phyloP scores from a whole-genome alignment of 2,797 vertebrate species.

The Odontamblyopus lacepedii region DNA sequence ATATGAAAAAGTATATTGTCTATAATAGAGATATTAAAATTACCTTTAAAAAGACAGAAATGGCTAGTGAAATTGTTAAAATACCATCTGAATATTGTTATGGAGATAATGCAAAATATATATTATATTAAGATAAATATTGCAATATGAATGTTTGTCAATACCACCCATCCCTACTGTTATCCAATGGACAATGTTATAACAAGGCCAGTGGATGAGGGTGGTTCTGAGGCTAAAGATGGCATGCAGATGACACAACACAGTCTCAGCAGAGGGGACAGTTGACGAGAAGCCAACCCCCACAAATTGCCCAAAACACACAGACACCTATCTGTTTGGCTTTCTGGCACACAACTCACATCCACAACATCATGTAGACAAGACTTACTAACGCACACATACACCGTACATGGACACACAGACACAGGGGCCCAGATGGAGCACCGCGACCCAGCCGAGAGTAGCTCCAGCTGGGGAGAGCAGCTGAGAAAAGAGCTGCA shows the following conservation, averaged over 20 bases:
- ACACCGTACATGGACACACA: slow-evolving; percentile 18
- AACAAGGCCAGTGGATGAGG: slow-evolving; percentile 25
- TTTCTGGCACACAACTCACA: slow-evolving; percentile 41
- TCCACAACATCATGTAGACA: slow-evolving; percentile 39
- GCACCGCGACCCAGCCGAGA: slow-evolving; percentile 74
- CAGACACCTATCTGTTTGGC: slow-evolving; percentile 48
- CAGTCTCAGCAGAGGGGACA: slow-evolving; percentile 37
- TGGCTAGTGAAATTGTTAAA: too few species aligned
- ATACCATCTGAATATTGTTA: too few species aligned
- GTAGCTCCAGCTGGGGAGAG: slow-evolving; percentile 81
- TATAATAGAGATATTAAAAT: too few species aligned
- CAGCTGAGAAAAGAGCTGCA: slow-evolving; percentile 84
- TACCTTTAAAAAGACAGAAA: too few species aligned
- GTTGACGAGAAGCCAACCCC: slow-evolving; percentile 56
- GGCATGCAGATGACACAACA: slow-evolving; percentile 34
- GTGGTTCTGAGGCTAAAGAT: slow-evolving; percentile 33
- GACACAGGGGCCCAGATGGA: slow-evolving; percentile 79
- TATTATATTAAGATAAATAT: too few species aligned
- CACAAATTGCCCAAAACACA: slow-evolving; percentile 47
- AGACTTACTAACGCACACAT: slow-evolving; percentile 26
- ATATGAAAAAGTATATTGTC: too few species aligned
- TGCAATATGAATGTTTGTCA: too few species aligned
- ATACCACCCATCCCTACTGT: too few species aligned
- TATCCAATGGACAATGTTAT: slow-evolving; percentile 17
- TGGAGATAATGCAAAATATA: too few species aligned